Evolutionary conservation across 2,113 vertebrate genomes (phyloP), one percentile per base, ranked within the genome.

Genomic region (Aldabrachelys gigantea): DNA sequence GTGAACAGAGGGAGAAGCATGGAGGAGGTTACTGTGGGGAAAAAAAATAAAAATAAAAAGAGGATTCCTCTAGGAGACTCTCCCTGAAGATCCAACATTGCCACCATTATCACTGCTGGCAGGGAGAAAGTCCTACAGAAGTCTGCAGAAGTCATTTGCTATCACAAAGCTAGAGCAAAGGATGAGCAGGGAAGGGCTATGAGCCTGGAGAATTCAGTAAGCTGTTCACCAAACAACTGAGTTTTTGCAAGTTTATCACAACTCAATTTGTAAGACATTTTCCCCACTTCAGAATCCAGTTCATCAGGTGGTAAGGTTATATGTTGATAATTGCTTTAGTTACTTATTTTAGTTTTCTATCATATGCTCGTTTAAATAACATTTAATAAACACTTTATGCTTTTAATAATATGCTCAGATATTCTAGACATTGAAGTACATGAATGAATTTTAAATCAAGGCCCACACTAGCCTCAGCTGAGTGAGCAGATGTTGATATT

Each of bases 381-480:
- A 75, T 41, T 75, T 25, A 41, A 75, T 21, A 75, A 75, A 75
- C 14, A 49, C 14, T 2, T 53, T 57, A 83, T 65, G 8, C 35
- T 9, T 82, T 56, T 41, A 82, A 82, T 85, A 19, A 81, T 65
- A 78, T 10, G 1, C 2, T 76, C 3, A 65, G 41, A 80, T 80
- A 75, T 75, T 92, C 44, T 54, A 24, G 29, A 59, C 10, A 16
- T 2, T 25, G n/a, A 14, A 38, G 47, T 49, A 85, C 76, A 87
- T 3, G 65, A 52, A 10, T 2, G 1, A 35, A 65, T 65, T 65
- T 65, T 65, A 65, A 65, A 19, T 14, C 62, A 65, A 35, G 6
- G 2, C 27, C n/a, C 4, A 54, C 49, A 41, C 10, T 14, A 11
- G 53, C 44, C 25, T 78, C 21, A 5, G 10, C 0, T 0, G 11